A percentile compares a stretch with the other conserved stretches of the same genome.
phyloP scores from a whole-genome alignment of 2,113 vertebrate species.

The Neodon shergylaensis region DNA sequence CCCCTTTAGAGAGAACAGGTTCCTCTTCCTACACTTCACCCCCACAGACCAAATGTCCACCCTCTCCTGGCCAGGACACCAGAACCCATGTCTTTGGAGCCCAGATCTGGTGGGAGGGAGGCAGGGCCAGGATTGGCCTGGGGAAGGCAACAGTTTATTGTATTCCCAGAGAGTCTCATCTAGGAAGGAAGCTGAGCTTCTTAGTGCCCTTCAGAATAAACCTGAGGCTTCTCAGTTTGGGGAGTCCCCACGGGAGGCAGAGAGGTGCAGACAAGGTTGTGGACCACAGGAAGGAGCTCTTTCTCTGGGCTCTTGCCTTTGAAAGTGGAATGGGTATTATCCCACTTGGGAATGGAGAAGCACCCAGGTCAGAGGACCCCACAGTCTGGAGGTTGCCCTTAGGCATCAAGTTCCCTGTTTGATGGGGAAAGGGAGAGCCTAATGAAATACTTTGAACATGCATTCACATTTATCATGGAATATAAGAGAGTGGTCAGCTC shows the following conservation, averaged over 20 bases:
- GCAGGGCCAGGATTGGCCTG: neutral
- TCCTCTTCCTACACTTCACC: neutral
- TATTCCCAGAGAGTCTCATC: neutral
- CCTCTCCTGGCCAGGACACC: neutral
- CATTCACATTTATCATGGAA: too few species aligned
- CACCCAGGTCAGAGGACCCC: neutral
- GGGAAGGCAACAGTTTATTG: neutral
- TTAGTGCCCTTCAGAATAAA: neutral
- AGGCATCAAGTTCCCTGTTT: neutral
- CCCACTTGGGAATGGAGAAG: neutral
- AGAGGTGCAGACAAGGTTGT: neutral
- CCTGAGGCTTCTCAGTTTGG: neutral
- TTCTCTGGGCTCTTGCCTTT: neutral
- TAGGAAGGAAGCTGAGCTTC: neutral
- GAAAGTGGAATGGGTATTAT: neutral
- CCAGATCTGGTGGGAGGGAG: neutral
- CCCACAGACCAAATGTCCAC: neutral
- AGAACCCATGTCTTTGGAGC: neutral
- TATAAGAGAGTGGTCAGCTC: neutral
- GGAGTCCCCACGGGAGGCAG: neutral
- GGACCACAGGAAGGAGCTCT: neutral
- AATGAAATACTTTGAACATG: neutral
- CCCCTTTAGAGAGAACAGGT: neutral
- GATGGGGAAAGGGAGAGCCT: neutral
- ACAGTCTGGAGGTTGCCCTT: neutral